Evolutionary conservation across 2,888 invertebrate genomes (phyloP), one percentile per base, ranked within the genome.

Genomic region (Patella ulyssiponensis): DNA sequence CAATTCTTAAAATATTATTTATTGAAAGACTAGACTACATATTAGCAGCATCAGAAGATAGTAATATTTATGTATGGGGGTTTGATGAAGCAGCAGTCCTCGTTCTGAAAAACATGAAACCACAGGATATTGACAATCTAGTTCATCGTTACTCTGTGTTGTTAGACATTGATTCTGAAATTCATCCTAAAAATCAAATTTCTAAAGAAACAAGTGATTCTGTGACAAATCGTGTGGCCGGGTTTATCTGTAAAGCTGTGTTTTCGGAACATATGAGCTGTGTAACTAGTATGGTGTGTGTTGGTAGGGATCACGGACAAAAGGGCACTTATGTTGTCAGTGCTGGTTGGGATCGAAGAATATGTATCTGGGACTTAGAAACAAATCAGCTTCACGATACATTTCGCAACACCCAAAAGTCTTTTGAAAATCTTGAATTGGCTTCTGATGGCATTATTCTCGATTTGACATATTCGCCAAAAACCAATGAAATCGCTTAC

Each of bases 51-150:
- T 91, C 91, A 72, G 91, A 92, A 79, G 91, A 92, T 80, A 86
- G 87, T 70, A 90, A 90, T 79, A 88, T 92, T 23, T 92, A 91
- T 86, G 88, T 91, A 23, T 91, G 91, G 91, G 91, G 91, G 5
- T 91, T 90, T 88, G 91, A 91, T 81, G 88, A 88, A 58, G 86
- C 87, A 69, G 91, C 91, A 3, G 90, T 91, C 17, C 84, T 88
- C 71, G 90, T 90, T 3, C 83, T 91, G 56, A 86, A 88, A 82
- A 87, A 87, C 73, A 91, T 91, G 91, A 87, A 87, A 71, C 88
- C 89, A 1, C 88, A 86, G 69, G 90, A 89, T 75, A 80, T 86
- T 69, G 88, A 90, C 71, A 78, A 84, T 69, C 83, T 89, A 74
- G 85, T 88, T 73, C 81, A 81, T 27, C 89, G 88, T 79, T 91